Evolutionary conservation across 1,140 invertebrate genomes (phyloP), one percentile per base, ranked within the genome.

Genomic region (Nasonia giraulti): DNA sequence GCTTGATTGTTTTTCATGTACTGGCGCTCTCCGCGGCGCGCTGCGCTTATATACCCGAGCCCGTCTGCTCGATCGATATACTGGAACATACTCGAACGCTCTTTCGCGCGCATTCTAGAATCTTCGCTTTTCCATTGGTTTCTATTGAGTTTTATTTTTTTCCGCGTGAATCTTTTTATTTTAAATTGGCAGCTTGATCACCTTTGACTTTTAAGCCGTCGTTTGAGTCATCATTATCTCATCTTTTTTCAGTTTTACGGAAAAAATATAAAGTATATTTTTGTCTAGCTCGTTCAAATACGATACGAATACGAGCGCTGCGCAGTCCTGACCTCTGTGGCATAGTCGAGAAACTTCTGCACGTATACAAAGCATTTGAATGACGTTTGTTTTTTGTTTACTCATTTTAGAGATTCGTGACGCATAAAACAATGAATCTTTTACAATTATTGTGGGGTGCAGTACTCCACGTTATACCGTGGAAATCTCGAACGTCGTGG

Each of bases 1-100:
- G 86, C 85, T 62, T 87, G 77, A 83, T 75, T 84, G 83, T 68
- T 87, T 89, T 87, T 87, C 79, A 85, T 87, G 85, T 88, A 88
- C 88, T 89, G 87, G 86, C 47, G 77, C 44, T 44, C 44, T 14
- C 31, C 10, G 17, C 8, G 37, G 40, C 1, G 73, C 83, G 71
- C 31, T 31, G 68, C 62, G 47, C 33, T 37, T 78, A 73, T 84
- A 79, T 74, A 47, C 74, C n/a, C 76, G 1, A 17, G 8, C 6
- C 20, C n/a, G 20, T n/a, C 50, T 3, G 14, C 20, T 12, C 23
- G 6, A 31, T 17, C 17, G 76, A 7, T 69, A 7, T 69, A 31
- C 82, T 77, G 31, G 76, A 84, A 71, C n/a, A 0, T 84, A 74
- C 76, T 71, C 82, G 62, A 76, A 27, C 33, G 27, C 6, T 83